Base-by-base conservation (phyloP, 92 coral and sea anemone genomes). In the Muricea muricata region DNA sequence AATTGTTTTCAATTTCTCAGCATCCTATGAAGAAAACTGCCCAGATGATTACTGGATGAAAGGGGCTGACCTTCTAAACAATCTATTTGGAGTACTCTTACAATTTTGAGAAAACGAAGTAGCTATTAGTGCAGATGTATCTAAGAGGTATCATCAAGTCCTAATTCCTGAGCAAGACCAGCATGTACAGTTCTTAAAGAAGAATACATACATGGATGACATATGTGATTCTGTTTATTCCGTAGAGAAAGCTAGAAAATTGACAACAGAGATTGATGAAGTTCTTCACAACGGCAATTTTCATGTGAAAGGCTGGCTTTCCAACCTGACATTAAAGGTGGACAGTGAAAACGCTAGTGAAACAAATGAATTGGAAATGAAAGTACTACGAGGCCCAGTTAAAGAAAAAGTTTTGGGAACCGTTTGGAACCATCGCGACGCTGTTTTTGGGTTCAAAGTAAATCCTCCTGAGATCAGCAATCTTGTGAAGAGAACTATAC, bases 1-100 rank as follows among this genome's bases (percentile, higher is more conserved):
- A 47, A 88, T 88, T 66, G 91, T 88, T 4, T 88, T 88, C 86
- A 89, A 89, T 50, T 80, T 68, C 54, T 70, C 83, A 32, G 87
- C 91, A 23, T 56, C 68, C 7, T 87, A 82, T 61, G 24, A 79
- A 58, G 84, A 74, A 9, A 73, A 79, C 25, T 34, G 84, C 37
- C 33, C 61, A 23, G 61, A 79, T 13, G 84, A 79, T n/a, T 21
- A 56, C 32, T 79, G 84, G 73, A 89, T 69, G 55, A 84, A 73
- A 58, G 87, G 87, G 30, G 69, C 87, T 24, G 86, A 68, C 25
- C 26, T 54, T 6, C 83, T 88, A 37, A 84, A 88, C 48, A 63
- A 78, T 28, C 45, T 78, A 20, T 21, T 78, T 7, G 83, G 83
- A 78, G 83, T 78, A 0, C 29, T 78, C 6, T 18, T 78, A 33